Evolutionary conservation across 37 sponge, comb jelly and placozoan genomes (phyloP).

Genomic region (Ephydatia muelleri): DNA sequence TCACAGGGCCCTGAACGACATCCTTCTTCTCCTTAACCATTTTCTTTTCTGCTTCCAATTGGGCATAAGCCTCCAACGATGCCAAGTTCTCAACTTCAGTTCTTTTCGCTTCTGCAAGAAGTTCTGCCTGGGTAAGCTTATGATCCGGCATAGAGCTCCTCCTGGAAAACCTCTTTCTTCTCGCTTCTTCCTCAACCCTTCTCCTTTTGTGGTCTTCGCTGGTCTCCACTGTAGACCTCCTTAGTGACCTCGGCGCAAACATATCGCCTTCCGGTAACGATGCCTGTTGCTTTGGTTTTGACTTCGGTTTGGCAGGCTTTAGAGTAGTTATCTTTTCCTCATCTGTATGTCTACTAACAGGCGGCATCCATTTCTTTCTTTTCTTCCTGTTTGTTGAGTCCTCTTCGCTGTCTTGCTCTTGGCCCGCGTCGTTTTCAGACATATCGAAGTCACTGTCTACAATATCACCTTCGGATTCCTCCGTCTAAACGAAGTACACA

Average conservation of each 20-base stretch:
- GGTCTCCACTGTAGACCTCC: slow-evolving; percentile 66
- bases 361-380: slow-evolving; percentile 40
- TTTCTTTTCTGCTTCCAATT: slow-evolving; percentile 89
- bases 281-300: not conserved
- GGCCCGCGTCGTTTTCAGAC: slow-evolving; percentile 40
- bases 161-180: not conserved
- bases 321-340: not conserved
- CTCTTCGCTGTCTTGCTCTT: slow-evolving; percentile 17
- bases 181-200: slow-evolving; percentile 54
- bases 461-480: slow-evolving; percentile 69
- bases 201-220: slow-evolving; percentile 38
- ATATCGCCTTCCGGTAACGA: not conserved
- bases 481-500: slow-evolving; percentile 29
- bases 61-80: slow-evolving; percentile 83
- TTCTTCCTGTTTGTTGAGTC: slow-evolving; percentile 19
- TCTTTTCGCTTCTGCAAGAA: slow-evolving; percentile 86
- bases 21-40: slow-evolving; percentile 60
- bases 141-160: not conserved
- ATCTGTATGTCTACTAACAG: not conserved
- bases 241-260: slow-evolving; percentile 30
- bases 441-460: slow-evolving; percentile 92
- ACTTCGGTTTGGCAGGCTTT: not conserved
- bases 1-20: slow-evolving; percentile 66
- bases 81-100: slow-evolving; percentile 94
- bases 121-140: slow-evolving; percentile 85